phyloP scores from a whole-genome alignment of 2,888 invertebrate species.

The Ophion slaviceki region DNA sequence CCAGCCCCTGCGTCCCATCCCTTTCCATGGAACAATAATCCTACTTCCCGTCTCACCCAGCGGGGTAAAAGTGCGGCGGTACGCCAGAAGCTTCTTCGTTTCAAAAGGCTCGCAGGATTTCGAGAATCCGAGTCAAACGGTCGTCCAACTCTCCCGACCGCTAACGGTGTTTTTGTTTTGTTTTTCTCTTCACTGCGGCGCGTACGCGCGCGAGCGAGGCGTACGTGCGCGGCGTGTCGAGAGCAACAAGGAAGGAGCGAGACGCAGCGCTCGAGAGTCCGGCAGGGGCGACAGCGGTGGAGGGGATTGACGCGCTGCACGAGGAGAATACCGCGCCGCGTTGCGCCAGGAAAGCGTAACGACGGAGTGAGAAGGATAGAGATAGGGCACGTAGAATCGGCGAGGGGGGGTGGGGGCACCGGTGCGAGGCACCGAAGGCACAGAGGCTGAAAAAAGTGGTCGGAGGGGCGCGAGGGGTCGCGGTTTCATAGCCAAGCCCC shows the following conservation, averaged over 20 bases:
- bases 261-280: background rate
- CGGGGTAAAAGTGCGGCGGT: background rate
- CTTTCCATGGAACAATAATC: background rate
- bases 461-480: constrained; percentile 1
- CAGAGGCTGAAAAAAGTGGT: background rate
- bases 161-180: constrained; percentile 7
- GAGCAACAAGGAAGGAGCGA: background rate
- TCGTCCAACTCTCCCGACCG: background rate
- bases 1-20: background rate
- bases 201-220: background rate
- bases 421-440: background rate
- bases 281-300: background rate
- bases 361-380: background rate
- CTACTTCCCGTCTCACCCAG: background rate
- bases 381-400: too few species aligned
- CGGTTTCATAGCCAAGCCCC: constrained; percentile 52
- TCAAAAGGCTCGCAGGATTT: background rate
- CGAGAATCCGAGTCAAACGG: constrained; percentile 1
- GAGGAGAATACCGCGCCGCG: background rate
- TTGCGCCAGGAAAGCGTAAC: background rate
- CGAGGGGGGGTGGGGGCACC: background rate
- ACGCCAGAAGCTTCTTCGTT: background rate
- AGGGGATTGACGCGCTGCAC: background rate
- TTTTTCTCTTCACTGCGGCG: background rate
- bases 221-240: too few species aligned